These are phyloP conservation scores for Mionectes macconnelli DNA, from an alignment of 2,113 vertebrate genomes.

Conservation along the genomic window DNA sequence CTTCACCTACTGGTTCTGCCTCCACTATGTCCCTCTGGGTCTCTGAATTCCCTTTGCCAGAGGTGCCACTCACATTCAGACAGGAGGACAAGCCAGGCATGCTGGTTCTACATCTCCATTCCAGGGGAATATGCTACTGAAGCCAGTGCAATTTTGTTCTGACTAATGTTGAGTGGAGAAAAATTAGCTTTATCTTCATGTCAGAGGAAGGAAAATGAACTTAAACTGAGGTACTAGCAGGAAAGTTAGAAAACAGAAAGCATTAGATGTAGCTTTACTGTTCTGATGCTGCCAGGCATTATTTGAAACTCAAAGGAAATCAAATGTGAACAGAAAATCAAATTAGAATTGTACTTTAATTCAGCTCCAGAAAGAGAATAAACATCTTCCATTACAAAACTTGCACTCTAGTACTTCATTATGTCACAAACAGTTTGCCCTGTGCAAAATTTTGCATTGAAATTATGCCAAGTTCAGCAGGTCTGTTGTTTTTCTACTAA, in stretches of 20 bases:
- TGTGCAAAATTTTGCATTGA: background rate
- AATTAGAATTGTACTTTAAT: background rate
- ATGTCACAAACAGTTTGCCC: background rate
- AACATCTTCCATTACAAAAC: background rate
- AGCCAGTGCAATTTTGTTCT: background rate
- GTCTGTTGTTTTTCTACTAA: conserved; percentile 13
- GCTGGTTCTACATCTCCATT: background rate
- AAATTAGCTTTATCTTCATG: background rate
- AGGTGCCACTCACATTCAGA: background rate
- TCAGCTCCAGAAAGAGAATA: background rate
- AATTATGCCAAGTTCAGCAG: conserved; percentile 38
- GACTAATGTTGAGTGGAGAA: background rate
- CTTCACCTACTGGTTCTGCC: background rate
- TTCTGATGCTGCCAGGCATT: background rate
- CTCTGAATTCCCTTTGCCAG: background rate
- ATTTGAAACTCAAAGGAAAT: background rate
- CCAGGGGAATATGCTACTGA: background rate
- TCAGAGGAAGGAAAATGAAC: background rate
- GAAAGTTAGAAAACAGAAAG: background rate
- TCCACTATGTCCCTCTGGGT: background rate
- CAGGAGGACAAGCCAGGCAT: background rate
- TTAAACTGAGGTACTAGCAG: background rate
- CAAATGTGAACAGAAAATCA: background rate
- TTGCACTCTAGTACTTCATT: background rate
- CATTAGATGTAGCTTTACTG: background rate